Evolutionary conservation across 2,113 vertebrate species (phyloP), one percentile per base, ranked within the genome.

Genomic region (Tachysurus fulvidraco): DNA sequence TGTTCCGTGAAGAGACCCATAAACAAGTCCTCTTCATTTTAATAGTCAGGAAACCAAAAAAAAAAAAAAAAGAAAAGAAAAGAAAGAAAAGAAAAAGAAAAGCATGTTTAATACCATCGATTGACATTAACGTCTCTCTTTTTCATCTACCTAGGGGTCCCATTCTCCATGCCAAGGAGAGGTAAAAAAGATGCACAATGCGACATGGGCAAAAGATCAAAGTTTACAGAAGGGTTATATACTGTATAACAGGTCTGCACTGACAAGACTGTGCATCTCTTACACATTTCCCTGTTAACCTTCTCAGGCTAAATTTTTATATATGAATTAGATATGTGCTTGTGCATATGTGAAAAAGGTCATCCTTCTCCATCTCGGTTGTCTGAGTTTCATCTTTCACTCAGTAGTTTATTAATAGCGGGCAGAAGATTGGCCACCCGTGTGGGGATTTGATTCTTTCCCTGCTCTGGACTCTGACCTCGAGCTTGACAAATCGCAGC

Each of bases 331-430:
- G 36, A 55, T 81, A 71, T 82, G 25, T 23, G 74, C 7, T 71
- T 69, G 60, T 77, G 41, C 54, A 36, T 36, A n/a, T 17, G 77
- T 78, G 73, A 41, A 85, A 81, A 81, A 87, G 85, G 89, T 76
- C 86, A 89, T 52, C 36, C 78, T 83, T 80, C 83, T 67, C 79
- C 3, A 44, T 28, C 54, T 60, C 55, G 84, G 74, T 57, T 59
- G 46, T 76, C 54, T 50, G 12, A 69, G 80, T 88, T 91, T 91
- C 91, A 89, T 74, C 86, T 88, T 88, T 78, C 86, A 86, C 87
- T 86, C 87, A 65, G 76, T 81, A 84, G 87, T 79, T 89, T 91
- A 92, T 92, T 91, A 92, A 90, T 89, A 90, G 89, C 88, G 89
- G 86, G 87, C 87, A 86, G 87, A 52, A 28, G 77, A 52, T 73